A percentile compares a stretch with the other conserved stretches of the same genome.
These are phyloP conservation scores for Maccullochella peelii DNA, from an alignment of 2,113 vertebrate genomes.

Conservation along the genomic window DNA sequence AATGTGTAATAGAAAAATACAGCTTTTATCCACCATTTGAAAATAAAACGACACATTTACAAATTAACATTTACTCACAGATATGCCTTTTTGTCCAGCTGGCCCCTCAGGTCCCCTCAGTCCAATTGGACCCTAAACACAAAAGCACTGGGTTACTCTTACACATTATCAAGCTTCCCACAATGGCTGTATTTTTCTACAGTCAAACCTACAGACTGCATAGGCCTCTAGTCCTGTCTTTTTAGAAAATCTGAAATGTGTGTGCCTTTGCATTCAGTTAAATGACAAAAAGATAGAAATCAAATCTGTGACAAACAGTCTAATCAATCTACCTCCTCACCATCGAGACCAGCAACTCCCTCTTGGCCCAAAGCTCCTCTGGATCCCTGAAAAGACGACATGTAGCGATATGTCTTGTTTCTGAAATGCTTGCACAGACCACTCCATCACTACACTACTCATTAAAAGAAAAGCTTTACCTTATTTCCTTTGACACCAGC, in stretches of 20 bases:
- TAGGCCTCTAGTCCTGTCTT: background rate
- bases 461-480: slow-evolving; percentile 55
- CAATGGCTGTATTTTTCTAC: background rate
- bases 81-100: slow-evolving; percentile 68
- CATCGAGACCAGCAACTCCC: slow-evolving; percentile 83
- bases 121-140: slow-evolving; percentile 78
- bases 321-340: slow-evolving; percentile 87
- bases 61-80: slow-evolving; percentile 72
- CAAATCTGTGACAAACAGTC: slow-evolving; percentile 61
- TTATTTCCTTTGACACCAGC: slow-evolving; percentile 76
- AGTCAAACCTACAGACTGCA: background rate
- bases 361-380: slow-evolving; percentile 72
- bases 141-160: slow-evolving; percentile 22
- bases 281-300: slow-evolving; percentile 8
- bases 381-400: slow-evolving; percentile 74
- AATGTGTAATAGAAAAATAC: background rate
- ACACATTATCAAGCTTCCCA: background rate
- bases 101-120: slow-evolving; percentile 66
- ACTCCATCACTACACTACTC: background rate
- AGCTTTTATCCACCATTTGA: background rate
- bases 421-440: background rate
- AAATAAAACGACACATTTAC: background rate
- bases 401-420: background rate
- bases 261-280: background rate
- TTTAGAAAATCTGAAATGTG: background rate